phyloP scores from a whole-genome alignment of 2,888 invertebrate genomes.

The Ophion ventricosus region DNA sequence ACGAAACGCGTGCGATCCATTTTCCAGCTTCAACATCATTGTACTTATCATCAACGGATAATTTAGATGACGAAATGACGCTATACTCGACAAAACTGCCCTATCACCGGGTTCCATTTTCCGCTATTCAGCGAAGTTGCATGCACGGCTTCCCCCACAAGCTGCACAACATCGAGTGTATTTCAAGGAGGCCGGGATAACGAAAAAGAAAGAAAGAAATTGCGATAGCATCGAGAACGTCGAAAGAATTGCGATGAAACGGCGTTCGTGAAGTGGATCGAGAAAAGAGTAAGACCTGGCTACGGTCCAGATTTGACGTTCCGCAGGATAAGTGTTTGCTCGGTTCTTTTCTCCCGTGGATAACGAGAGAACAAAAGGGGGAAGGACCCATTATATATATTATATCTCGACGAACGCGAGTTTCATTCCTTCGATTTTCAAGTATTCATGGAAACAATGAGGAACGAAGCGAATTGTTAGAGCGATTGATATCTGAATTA shows the following conservation, averaged over 20 bases:
- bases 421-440: slow-evolving; percentile 20
- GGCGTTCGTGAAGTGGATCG: slow-evolving; percentile 21
- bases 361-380: slow-evolving; percentile 3
- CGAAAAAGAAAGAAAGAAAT: neutral
- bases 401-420: slow-evolving; percentile 2
- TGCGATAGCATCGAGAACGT: slow-evolving; percentile 44
- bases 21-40: neutral
- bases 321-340: slow-evolving; percentile 54
- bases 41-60: neutral
- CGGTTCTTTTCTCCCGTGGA: slow-evolving; percentile 38
- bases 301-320: slow-evolving; percentile 45
- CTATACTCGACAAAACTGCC: neutral
- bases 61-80: neutral
- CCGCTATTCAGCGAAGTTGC: neutral
- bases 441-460: slow-evolving; percentile 40
- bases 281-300: slow-evolving; percentile 43
- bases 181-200: neutral
- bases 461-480: slow-evolving; percentile 12
- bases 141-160: neutral
- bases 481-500: neutral
- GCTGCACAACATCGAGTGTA: neutral
- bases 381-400: neutral
- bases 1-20: neutral
- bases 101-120: neutral
- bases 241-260: slow-evolving; percentile 18